Percentiles rank a stretch among this genome's conserved stretches.
These are phyloP conservation scores for Chironomus riparius DNA, from an alignment of 2,888 invertebrate species.

Conservation along the genomic window DNA sequence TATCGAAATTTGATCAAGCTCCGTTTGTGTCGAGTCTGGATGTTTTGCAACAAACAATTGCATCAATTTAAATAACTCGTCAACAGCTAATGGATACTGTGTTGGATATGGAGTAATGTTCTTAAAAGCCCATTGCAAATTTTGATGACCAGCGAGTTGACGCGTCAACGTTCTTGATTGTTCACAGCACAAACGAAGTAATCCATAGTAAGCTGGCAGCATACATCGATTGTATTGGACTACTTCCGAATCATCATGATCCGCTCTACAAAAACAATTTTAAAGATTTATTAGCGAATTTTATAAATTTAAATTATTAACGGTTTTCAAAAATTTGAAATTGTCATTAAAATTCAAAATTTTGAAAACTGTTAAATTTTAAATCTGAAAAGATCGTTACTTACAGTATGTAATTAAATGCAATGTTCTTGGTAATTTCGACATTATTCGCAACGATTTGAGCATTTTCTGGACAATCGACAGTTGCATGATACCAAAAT, in stretches of 20 bases:
- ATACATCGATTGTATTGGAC: slow-evolving; percentile 88
- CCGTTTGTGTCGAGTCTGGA: slow-evolving; percentile 65
- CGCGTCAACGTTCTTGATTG: slow-evolving; percentile 78
- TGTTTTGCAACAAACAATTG: slow-evolving; percentile 78
- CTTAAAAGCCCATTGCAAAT: slow-evolving; percentile 93
- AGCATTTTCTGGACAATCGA: slow-evolving; percentile 89
- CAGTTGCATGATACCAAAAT: slow-evolving; percentile 89
- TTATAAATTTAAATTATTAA: slow-evolving; percentile 8
- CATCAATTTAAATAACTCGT: slow-evolving; percentile 85
- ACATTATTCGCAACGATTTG: slow-evolving; percentile 78
- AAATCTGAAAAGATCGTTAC: slow-evolving; percentile 36
- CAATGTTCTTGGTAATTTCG: slow-evolving; percentile 85
- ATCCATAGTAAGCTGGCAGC: slow-evolving; percentile 86
- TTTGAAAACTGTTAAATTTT: not conserved
- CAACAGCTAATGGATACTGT: slow-evolving; percentile 83
- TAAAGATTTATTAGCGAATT: slow-evolving; percentile 27
- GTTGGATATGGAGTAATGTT: slow-evolving; percentile 94
- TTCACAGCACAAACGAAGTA: slow-evolving; percentile 82
- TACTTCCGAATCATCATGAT: slow-evolving; percentile 93
- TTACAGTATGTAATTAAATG: slow-evolving; percentile 93
- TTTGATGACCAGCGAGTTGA: slow-evolving; percentile 83
- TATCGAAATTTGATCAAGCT: slow-evolving; percentile 70
- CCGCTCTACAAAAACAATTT: slow-evolving; percentile 66
- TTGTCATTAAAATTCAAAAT: not conserved
- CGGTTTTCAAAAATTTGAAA: no score